A percentile compares a stretch with the other conserved stretches of the same genome.
phyloP scores from a whole-genome alignment of 2,797 vertebrate species.

The Poecilia gillii region DNA sequence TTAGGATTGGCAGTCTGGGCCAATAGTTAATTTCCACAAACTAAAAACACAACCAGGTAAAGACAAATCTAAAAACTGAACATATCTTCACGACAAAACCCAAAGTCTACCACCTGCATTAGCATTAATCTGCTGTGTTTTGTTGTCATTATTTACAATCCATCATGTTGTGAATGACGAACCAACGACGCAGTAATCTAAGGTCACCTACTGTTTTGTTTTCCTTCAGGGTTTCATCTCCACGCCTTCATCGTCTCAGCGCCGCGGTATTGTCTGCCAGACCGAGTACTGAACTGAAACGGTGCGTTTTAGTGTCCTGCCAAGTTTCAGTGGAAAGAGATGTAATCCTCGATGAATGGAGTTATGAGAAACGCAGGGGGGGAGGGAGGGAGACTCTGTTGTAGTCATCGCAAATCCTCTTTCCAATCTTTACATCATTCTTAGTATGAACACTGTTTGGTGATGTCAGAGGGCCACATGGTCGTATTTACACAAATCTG shows the following conservation, averaged over 20 bases:
- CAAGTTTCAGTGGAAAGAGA: constrained; percentile 67
- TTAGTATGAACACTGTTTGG: constrained; percentile 47
- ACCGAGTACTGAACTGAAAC: constrained; percentile 42
- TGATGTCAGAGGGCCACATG: constrained; percentile 23
- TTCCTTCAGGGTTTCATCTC: constrained; percentile 31
- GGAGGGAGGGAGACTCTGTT: constrained; percentile 41
- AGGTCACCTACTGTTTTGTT: constrained; percentile 52
- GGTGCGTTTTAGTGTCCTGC: constrained; percentile 51
- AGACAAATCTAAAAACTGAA: constrained; percentile 18
- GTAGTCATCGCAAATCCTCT: constrained; percentile 73
- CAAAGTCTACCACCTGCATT: constrained; percentile 18
- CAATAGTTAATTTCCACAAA: not conserved
- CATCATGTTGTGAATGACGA: constrained; percentile 35
- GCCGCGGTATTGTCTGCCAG: constrained; percentile 14
- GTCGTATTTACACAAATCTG: not conserved
- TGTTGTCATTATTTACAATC: constrained; percentile 56
- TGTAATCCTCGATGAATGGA: constrained; percentile 71
- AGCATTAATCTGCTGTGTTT: constrained; percentile 38
- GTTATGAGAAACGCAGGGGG: constrained; percentile 24
- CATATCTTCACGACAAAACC: constrained; percentile 12
- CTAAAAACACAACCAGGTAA: constrained; percentile 14
- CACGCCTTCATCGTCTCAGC: constrained; percentile 43
- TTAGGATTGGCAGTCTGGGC: not conserved
- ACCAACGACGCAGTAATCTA: constrained; percentile 15
- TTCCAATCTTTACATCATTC: constrained; percentile 65